Evolutionary conservation across 23 tunicate genomes (phyloP).

Genomic region (Styela clava): DNA sequence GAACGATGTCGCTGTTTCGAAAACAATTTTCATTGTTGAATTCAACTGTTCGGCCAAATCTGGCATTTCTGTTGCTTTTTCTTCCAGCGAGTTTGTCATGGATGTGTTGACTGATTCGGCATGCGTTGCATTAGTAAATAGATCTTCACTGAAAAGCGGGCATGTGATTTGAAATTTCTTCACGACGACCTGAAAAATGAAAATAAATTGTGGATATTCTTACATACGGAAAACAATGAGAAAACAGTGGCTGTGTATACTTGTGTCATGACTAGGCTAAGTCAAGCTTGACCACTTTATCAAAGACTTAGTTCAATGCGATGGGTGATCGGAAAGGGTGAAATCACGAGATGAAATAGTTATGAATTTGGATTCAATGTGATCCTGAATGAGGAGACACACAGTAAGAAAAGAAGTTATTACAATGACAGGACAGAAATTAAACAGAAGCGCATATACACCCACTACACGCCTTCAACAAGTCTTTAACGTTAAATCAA

Average conservation of each 20-base stretch:
- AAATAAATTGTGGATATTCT: no score
- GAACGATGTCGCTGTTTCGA: conserved; percentile 15
- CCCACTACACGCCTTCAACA: not conserved
- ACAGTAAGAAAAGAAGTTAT: no score
- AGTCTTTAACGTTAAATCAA: not conserved
- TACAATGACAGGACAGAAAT: not conserved
- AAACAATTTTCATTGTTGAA: conserved; percentile 29
- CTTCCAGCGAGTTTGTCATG: not conserved
- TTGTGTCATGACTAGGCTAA: no score
- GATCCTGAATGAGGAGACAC: no score
- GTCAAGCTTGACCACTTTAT: no score
- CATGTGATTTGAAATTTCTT: conserved; percentile 72
- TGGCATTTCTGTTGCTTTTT: conserved; percentile 19
- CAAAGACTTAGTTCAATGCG: no score
- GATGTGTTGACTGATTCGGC: conserved; percentile 5
- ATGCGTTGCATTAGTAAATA: conserved; percentile 39
- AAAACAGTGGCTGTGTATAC: no score
- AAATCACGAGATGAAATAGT: no score
- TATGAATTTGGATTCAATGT: no score
- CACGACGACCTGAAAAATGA: conserved; percentile 48
- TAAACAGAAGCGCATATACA: no score
- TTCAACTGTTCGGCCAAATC: conserved; percentile 21
- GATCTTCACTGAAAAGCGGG: conserved; percentile 59
- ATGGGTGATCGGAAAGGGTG: no score
- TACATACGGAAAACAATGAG: no score